Percentiles rank a stretch among this genome's conserved stretches.
Conservation (phyloP, 2,888 invertebrate genomes). For the Gymnosoma rotundatum region DNA sequence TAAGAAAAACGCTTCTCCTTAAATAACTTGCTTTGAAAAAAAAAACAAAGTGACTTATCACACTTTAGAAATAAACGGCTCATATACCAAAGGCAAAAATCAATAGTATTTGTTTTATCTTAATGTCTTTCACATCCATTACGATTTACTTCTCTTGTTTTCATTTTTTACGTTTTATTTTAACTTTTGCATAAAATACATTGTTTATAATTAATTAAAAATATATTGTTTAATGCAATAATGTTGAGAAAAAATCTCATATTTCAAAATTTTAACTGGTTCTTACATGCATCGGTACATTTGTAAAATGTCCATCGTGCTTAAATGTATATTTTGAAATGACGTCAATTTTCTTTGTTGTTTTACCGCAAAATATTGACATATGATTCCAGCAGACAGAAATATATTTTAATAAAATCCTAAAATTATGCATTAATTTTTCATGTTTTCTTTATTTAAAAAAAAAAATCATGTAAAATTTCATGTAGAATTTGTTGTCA, state of each 20-base stretch:
- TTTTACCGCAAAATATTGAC: slow-evolving; percentile 18
- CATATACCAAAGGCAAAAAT: too few relatives aligned
- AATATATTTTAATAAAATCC: slow-evolving; percentile 19
- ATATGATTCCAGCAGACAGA: background rate
- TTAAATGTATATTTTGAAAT: slow-evolving; percentile 27
- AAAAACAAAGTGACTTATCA: too few relatives aligned
- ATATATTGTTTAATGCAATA: background rate
- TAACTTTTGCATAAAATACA: background rate
- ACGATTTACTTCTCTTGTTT: background rate
- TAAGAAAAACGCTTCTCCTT: too few relatives aligned
- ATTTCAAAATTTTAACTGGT: slow-evolving; percentile 45
- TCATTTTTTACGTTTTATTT: background rate
- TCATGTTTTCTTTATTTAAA: slow-evolving; percentile 4
- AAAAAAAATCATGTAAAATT: too few relatives aligned
- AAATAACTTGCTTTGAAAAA: too few relatives aligned
- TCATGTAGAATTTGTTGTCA: background rate
- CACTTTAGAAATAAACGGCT: too few relatives aligned
- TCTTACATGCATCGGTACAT: slow-evolving; percentile 45
- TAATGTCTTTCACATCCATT: background rate
- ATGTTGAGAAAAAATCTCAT: slow-evolving; percentile 30
- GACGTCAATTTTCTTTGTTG: slow-evolving; percentile 54
- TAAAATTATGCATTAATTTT: slow-evolving; percentile 61
- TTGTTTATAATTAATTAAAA: too few relatives aligned
- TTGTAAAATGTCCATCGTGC: slow-evolving; percentile 26
- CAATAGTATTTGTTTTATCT: background rate